These are phyloP conservation scores for Leptobrachium leishanense DNA, from an alignment of 2,113 vertebrate genomes.

Conservation along the genomic window DNA sequence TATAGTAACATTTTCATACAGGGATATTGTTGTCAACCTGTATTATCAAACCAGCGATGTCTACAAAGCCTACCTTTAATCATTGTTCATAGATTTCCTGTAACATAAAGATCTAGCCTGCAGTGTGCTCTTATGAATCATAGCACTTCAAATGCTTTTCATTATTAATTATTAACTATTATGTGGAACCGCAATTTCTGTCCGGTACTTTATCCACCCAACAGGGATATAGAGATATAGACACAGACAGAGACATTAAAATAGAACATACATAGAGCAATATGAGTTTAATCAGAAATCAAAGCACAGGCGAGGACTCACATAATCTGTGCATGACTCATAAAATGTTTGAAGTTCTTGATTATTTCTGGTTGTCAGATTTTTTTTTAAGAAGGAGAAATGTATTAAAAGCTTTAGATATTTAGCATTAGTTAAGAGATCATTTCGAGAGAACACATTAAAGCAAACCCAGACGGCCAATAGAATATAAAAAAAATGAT, in stretches of 20 bases:
- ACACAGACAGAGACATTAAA: conserved; percentile 21
- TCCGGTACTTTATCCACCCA: neutral
- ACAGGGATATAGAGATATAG: conserved; percentile 20
- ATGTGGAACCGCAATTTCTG: conserved; percentile 10
- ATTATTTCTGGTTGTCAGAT: conserved; percentile 48
- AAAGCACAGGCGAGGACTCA: conserved; percentile 42
- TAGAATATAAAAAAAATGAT: conserved; percentile 49
- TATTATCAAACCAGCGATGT: neutral
- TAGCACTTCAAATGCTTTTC: conserved; percentile 1
- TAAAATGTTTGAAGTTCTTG: conserved; percentile 43
- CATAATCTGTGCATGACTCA: conserved; percentile 52
- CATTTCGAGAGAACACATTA: conserved; percentile 49
- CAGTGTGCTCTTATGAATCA: conserved; percentile 13
- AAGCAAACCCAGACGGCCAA: conserved; percentile 41
- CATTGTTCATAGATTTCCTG: neutral
- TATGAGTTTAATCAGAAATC: conserved; percentile 21
- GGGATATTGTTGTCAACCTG: neutral
- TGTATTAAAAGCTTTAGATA: conserved; percentile 43
- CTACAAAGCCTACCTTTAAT: neutral
- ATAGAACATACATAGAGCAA: conserved; percentile 40
- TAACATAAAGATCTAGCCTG: neutral
- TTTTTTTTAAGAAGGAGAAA: conserved; percentile 45
- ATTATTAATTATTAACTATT: conserved; percentile 40
- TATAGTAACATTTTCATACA: neutral
- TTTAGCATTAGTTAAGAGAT: conserved; percentile 41